Evolutionary conservation across 2,113 vertebrate species (phyloP), one percentile per base, ranked within the genome.

Genomic region (Leuciscus idus): DNA sequence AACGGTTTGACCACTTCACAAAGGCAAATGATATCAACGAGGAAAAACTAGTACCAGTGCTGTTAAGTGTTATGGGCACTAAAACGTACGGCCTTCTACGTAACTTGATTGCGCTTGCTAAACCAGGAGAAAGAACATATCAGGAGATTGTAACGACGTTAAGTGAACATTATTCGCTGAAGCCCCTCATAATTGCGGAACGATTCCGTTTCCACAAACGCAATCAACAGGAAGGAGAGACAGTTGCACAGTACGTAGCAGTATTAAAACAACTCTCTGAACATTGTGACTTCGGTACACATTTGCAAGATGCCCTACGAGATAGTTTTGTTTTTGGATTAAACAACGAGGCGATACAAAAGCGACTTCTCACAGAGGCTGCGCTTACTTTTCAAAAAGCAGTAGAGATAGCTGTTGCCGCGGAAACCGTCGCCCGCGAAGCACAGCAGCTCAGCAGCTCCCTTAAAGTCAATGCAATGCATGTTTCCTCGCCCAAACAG

Each of bases 61-160:
- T 84, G 68, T 84, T 84, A 23, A 79, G 75, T 26, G 21, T 85
- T 4, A 79, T 85, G 61, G 84, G 84, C 4, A 21, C 61, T 68
- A 21, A 43, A 11, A 36, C 61, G 8, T 79, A 70, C 66, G 30
- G 75, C 48, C 39, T 79, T 8, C 28, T 79, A 12, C 13, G 19
- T n/a, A 79, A 48, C 23, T 50, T 79, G 1, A 36, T 79, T 3
- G 84, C 28, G 23, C 76, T 64, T n/a, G 61, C 11, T 11, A 13
- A 17, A 36, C 59, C 7, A 12, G 52, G 82, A 28, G 26, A 21
- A 21, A 57, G 19, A 19, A 57, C 6, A 2, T 57, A 21, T 57
- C 55, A 57, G 6, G 6, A 57, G 55, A 57, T 57, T 57, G 19
- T 57, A 6, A 57, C 55, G 2, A 21, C 17, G 10, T 21, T 4